Percentiles rank a stretch among this genome's conserved stretches.
These are phyloP conservation scores for Uloborus plumipes DNA, from an alignment of 2,888 invertebrate genomes.

Conservation along the genomic window DNA sequence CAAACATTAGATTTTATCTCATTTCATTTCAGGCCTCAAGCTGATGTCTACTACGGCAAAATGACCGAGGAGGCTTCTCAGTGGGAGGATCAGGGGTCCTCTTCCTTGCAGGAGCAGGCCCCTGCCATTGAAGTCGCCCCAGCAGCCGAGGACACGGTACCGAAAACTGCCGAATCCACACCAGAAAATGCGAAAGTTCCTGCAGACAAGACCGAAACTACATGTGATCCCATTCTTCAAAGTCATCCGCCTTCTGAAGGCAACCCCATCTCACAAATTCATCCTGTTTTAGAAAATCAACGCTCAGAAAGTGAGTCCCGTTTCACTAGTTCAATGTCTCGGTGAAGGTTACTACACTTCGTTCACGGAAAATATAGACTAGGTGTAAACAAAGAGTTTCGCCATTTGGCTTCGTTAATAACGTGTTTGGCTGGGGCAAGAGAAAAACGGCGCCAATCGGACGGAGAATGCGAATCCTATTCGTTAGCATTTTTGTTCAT, in stretches of 20 bases:
- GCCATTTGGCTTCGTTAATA: too few relatives aligned
- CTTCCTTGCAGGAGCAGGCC: constrained; percentile 16
- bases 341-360: too few relatives aligned
- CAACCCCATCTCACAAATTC: too few relatives aligned
- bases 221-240: neutral
- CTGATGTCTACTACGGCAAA: constrained; percentile 53
- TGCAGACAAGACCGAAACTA: neutral
- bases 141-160: constrained; percentile 8
- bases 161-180: neutral
- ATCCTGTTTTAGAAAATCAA: constrained; percentile 8
- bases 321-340: too few relatives aligned
- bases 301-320: constrained; percentile 10
- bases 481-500: too few relatives aligned
- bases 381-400: too few relatives aligned
- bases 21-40: constrained; percentile 29
- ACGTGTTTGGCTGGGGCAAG: too few relatives aligned
- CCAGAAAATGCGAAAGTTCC: neutral
- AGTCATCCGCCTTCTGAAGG: constrained; percentile 7
- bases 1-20: too few relatives aligned
- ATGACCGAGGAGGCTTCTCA: constrained; percentile 26
- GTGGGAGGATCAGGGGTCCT: neutral
- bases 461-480: too few relatives aligned
- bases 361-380: too few relatives aligned
- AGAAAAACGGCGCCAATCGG: too few relatives aligned
- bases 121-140: constrained; percentile 42